Base-by-base conservation (phyloP, 1,140 invertebrate species). In the Pectinophora gossypiella region DNA sequence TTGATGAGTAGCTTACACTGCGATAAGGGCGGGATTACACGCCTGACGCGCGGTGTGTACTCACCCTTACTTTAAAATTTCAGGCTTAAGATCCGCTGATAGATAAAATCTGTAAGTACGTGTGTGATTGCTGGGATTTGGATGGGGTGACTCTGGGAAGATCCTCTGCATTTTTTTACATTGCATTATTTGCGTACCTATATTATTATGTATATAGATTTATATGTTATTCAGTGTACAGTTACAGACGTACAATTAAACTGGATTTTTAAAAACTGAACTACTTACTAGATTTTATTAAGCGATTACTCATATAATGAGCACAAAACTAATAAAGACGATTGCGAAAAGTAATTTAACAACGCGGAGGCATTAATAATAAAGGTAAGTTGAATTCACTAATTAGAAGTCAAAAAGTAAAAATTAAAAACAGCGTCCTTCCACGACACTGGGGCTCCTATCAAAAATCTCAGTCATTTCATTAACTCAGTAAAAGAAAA, bases 391-490 rank as follows among this genome's bases (percentile, higher is more conserved):
- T 35, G 36, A 51, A 54, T 52, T n/a, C 54, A 63, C 60, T 58
- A 55, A 56, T 63, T 54, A 55, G 12, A 38, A 53, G 58, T 43
- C 32, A 48, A 51, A 56, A 58, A 53, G 43, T 49, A 52, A 51
- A 62, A 65, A 66, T 62, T 56, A 63, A 53, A 45, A 42, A 44
- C n/a, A 4, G 21, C 40, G 19, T 27, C 56, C 42, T 56, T 56
- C 43, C 19, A 22, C 52, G 53, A 27, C 48, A 20, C 38, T 20
- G 35, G 46, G 35, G 23, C 64, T 64, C 62, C 70, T 76, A 76
- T 77, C 76, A 79, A 76, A 74, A 71, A 79, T 80, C 75, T 83
- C 68, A 35, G 72, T 54, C 63, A 50, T 76, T 82, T 79, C 78
- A 82, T 82, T 77, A 70, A 68, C 49, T 71, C 43, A 47, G 52